Conservation (phyloP, 2,888 invertebrate genomes). For the Pachymerium ferrugineum region DNA sequence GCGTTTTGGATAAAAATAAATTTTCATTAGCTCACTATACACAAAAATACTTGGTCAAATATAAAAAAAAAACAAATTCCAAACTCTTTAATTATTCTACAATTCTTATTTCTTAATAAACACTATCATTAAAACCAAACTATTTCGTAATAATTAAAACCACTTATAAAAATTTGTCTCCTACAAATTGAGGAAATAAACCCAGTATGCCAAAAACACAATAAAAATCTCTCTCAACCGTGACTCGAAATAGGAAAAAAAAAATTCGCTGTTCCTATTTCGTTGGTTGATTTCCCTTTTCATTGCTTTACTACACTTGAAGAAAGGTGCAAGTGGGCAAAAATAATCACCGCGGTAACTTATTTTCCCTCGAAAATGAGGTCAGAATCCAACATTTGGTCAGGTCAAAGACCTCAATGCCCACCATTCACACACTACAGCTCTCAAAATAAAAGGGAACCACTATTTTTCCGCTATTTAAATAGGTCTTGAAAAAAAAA, state of each 20-base stretch:
- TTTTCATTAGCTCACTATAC: background rate
- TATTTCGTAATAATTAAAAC: background rate
- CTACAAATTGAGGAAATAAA: constrained; percentile 22
- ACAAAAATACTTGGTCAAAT: too few relatives aligned
- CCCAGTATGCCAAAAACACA: constrained; percentile 11
- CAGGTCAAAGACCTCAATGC: constrained; percentile 12
- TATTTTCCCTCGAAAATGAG: background rate
- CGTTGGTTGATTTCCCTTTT: background rate
- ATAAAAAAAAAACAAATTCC: background rate
- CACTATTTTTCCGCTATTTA: background rate
- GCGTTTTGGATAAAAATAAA: background rate
- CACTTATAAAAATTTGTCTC: background rate
- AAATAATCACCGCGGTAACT: background rate
- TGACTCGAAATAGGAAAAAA: background rate
- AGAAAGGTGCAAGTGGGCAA: constrained; percentile 27
- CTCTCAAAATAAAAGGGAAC: constrained; percentile 1
- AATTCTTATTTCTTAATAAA: background rate
- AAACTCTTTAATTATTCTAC: background rate
- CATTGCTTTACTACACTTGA: constrained; percentile 20
- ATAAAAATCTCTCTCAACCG: background rate
- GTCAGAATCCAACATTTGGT: constrained; percentile 12
- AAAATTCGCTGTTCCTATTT: constrained; percentile 23
- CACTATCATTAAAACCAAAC: background rate
- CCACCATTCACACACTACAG: background rate
- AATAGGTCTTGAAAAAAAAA: background rate